These are phyloP conservation scores for Axea sp. DNA, from an alignment of 2,888 invertebrate species.

Conservation along the genomic window DNA sequence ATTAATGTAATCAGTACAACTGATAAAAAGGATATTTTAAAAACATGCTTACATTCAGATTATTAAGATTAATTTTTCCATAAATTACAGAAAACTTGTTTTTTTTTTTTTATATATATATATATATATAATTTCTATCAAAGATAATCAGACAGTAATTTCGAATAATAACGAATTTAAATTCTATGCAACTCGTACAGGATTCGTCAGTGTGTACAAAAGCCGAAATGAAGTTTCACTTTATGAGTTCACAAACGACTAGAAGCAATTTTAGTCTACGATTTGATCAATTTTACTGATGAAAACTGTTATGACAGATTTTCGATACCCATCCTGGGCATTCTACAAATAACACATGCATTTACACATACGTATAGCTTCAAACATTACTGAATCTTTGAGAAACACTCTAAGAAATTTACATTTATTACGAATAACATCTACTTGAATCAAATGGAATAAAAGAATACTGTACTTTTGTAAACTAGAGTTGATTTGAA, in stretches of 20 bases:
- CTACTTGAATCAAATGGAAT: slow-evolving; percentile 1
- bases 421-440: slow-evolving; percentile 4
- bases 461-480: neutral
- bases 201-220: slow-evolving; percentile 9
- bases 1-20: too few species aligned
- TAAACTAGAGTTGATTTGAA: neutral
- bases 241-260: slow-evolving; percentile 24
- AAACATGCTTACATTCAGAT: too few species aligned
- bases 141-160: too few species aligned
- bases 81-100: too few species aligned
- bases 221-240: slow-evolving; percentile 21
- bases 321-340: slow-evolving; percentile 11
- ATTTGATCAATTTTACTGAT: slow-evolving; percentile 33
- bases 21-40: too few species aligned
- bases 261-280: slow-evolving; percentile 20
- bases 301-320: slow-evolving; percentile 34
- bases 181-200: neutral
- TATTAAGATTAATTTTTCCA: too few species aligned
- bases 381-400: neutral
- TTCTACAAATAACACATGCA: neutral
- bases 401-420: slow-evolving; percentile 9
- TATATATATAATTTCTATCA: too few species aligned
- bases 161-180: slow-evolving; percentile 2
- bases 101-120: too few species aligned
- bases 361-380: neutral